These are phyloP conservation scores for Drosophila paranaensis DNA, from an alignment of 2,888 invertebrate genomes.

Conservation along the genomic window DNA sequence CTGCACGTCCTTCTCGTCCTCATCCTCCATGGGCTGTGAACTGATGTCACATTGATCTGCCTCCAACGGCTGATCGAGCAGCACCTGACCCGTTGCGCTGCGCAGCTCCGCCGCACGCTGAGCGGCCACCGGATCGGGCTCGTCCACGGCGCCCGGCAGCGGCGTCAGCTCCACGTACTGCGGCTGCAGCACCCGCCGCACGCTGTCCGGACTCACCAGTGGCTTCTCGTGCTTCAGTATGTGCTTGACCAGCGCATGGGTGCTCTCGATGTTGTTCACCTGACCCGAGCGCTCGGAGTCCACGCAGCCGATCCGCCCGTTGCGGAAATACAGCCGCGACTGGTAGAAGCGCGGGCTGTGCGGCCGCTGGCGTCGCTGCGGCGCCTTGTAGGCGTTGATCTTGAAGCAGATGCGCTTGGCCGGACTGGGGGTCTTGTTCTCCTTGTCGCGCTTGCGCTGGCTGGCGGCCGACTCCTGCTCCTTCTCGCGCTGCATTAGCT, in stretches of 20 bases:
- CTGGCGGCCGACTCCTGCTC: slow-evolving; percentile 58
- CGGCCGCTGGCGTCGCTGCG: slow-evolving; percentile 67
- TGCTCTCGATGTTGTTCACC: slow-evolving; percentile 83
- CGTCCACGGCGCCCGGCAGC: slow-evolving; percentile 66
- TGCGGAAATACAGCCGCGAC: slow-evolving; percentile 84
- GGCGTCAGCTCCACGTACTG: slow-evolving; percentile 64
- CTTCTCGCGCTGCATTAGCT: slow-evolving; percentile 81
- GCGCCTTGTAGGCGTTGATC: slow-evolving; percentile 83
- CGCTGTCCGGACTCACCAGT: slow-evolving; percentile 83
- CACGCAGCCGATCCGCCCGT: slow-evolving; percentile 84
- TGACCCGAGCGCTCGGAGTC: slow-evolving; percentile 82
- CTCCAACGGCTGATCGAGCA: slow-evolving; percentile 37
- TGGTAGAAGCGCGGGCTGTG: slow-evolving; percentile 82
- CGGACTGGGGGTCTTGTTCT: slow-evolving; percentile 82
- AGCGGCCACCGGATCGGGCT: slow-evolving; percentile 58
- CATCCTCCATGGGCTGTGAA: slow-evolving; percentile 69
- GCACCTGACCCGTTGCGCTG: slow-evolving; percentile 64
- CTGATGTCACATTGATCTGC: slow-evolving; percentile 59
- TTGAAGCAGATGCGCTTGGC: slow-evolving; percentile 79
- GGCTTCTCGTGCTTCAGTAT: slow-evolving; percentile 84
- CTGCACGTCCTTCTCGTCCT: slow-evolving; percentile 82
- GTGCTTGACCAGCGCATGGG: slow-evolving; percentile 84
- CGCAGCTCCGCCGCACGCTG: slow-evolving; percentile 57
- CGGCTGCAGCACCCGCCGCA: slow-evolving; percentile 78
- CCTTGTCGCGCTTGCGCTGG: slow-evolving; percentile 77